These are phyloP conservation scores for Linnaemya vulpina DNA, from an alignment of 2,888 invertebrate species.

Conservation along the genomic window DNA sequence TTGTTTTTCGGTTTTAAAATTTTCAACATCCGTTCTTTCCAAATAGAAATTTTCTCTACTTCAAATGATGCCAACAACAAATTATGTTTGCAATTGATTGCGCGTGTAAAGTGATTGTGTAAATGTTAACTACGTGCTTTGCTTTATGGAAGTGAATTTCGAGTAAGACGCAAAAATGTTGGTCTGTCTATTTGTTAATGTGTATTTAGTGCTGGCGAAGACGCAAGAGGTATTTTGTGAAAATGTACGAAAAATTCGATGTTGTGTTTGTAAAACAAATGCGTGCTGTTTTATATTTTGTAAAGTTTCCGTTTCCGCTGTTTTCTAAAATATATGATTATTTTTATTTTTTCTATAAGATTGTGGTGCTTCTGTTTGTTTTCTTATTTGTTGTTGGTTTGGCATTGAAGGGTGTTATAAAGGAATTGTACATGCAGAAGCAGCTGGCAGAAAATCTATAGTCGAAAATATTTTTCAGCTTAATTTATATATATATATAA, in stretches of 20 bases:
- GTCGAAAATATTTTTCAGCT: constrained; percentile 23
- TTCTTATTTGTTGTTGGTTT: neutral
- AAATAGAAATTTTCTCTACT: constrained; percentile 32
- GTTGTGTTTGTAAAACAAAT: constrained; percentile 23
- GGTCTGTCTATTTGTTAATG: neutral
- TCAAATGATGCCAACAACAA: constrained; percentile 9
- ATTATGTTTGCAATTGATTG: neutral
- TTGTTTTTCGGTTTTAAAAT: constrained; percentile 24
- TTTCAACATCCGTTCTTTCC: constrained; percentile 55
- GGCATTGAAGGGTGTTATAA: constrained; percentile 8
- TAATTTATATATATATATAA: constrained; percentile 44
- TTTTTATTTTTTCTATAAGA: neutral
- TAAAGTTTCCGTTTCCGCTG: constrained; percentile 51
- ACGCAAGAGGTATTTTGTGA: neutral
- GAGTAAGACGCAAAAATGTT: neutral
- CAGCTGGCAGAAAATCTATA: neutral
- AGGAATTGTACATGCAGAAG: too few relatives aligned
- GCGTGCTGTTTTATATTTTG: constrained; percentile 9
- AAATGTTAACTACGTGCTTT: constrained; percentile 19
- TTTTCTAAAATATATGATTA: constrained; percentile 35
- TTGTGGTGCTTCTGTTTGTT: constrained; percentile 9
- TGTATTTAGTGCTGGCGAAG: constrained; percentile 2
- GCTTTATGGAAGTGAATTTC: neutral
- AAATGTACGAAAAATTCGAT: constrained; percentile 9
- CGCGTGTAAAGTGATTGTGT: neutral